Evolutionary conservation across 2,797 vertebrate species (phyloP).

Genomic region (Cygnus olor): DNA sequence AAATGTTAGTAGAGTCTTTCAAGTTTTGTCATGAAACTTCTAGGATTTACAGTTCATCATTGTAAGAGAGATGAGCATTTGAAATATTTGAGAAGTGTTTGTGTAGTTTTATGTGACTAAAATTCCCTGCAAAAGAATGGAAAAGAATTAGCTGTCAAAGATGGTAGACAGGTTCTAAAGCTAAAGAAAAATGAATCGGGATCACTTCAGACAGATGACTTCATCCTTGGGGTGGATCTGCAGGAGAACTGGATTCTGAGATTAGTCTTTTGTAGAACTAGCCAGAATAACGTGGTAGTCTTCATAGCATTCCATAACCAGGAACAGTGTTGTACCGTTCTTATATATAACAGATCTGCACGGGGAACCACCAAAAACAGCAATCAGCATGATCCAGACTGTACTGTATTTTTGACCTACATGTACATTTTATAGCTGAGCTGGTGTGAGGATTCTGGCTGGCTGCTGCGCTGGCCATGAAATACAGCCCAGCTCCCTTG

Average conservation of each 20-base stretch:
- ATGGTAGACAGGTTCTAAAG: not conserved
- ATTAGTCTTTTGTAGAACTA: slow-evolving; percentile 6
- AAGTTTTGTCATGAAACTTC: not conserved
- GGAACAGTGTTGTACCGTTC: not conserved
- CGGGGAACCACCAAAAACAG: not conserved
- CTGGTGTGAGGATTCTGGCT: slow-evolving; percentile 26
- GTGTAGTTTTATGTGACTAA: not conserved
- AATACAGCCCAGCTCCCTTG: slow-evolving; percentile 15
- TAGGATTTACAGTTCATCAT: not conserved
- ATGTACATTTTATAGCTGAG: slow-evolving; percentile 8
- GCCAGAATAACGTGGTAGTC: not conserved
- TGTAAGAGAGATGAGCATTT: not conserved
- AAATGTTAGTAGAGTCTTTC: not conserved
- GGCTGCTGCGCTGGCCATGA: slow-evolving; percentile 3
- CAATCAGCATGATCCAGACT: not conserved
- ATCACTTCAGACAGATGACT: slow-evolving; percentile 12
- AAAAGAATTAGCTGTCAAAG: slow-evolving; percentile 17
- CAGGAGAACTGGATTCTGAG: not conserved
- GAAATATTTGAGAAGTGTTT: not conserved
- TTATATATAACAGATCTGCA: not conserved
- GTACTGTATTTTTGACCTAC: slow-evolving; percentile 35
- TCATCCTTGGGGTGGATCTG: not conserved
- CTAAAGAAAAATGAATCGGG: not conserved
- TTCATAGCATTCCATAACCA: not conserved
- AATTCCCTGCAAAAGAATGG: not conserved